A percentile compares a stretch with the other conserved stretches of the same genome.
Conservation (phyloP, 92 coral and sea anemone genomes). For the Desmophyllum pertusum region DNA sequence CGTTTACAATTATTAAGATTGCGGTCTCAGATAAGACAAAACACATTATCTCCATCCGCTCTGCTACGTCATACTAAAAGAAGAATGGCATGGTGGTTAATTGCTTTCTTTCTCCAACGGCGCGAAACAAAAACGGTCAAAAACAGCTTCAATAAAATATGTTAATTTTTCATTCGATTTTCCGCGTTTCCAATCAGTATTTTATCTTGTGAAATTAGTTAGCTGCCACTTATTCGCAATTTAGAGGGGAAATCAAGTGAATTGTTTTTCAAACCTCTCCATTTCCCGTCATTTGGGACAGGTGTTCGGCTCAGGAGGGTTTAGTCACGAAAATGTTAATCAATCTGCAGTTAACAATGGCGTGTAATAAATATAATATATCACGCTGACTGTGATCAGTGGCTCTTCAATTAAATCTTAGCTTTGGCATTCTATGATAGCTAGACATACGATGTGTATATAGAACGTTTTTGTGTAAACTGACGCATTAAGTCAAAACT, state of each 20-base stretch:
- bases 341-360: neutral
- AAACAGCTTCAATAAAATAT: neutral
- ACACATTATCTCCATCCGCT: neutral
- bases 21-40: neutral
- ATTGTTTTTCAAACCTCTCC: neutral
- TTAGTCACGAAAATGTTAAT: conserved; percentile 19
- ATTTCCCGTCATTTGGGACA: neutral
- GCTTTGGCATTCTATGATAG: too few relatives aligned
- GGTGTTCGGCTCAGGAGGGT: neutral
- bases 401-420: too few relatives aligned
- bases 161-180: neutral
- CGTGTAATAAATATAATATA: neutral
- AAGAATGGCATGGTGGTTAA: too few relatives aligned
- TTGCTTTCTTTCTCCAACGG: conserved; percentile 12
- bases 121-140: conserved; percentile 24
- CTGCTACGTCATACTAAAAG: neutral
- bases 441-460: too few relatives aligned
- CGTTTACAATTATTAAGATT: neutral
- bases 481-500: too few relatives aligned
- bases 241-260: neutral
- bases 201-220: neutral
- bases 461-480: too few relatives aligned
- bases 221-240: neutral
- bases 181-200: too few relatives aligned
- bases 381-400: neutral